Percentiles rank a stretch among this genome's conserved stretches.
Evolutionary conservation across 2,113 vertebrate species (phyloP).

Genomic region (Pandion haliaetus): DNA sequence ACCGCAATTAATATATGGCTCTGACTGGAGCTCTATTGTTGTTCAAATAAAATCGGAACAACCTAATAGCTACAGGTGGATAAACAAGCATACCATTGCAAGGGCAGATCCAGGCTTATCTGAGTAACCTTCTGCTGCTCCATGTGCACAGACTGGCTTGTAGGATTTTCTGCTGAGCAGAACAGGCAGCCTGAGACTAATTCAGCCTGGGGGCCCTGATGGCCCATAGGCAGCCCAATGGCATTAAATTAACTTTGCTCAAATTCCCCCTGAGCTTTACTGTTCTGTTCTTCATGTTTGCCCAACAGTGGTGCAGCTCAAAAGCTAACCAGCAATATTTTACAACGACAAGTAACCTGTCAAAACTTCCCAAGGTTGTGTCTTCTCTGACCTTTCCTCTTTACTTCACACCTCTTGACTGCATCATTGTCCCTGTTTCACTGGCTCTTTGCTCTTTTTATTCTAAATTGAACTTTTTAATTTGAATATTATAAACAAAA

Average conservation of each 20-base stretch:
- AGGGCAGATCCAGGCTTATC: not conserved
- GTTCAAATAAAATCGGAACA: not conserved
- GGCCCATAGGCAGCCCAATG: not conserved
- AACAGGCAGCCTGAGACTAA: not conserved
- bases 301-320: not conserved
- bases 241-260: not conserved
- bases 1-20: not conserved
- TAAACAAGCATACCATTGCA: not conserved
- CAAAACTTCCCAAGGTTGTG: not conserved
- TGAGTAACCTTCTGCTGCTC: not conserved
- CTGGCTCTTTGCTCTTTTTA: not conserved
- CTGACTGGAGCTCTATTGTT: not conserved
- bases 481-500: not conserved
- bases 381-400: not conserved
- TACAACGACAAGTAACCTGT: not conserved
- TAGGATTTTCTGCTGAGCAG: not conserved
- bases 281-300: not conserved
- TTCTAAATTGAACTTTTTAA: not conserved
- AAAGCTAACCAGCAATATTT: not conserved
- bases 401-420: not conserved
- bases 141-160: not conserved
- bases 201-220: not conserved
- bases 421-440: not conserved
- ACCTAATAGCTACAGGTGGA: not conserved
- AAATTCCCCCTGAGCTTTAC: rapidly evolving